Evolutionary conservation across 30 jellyfish, hydroid and myxozoan genomes (phyloP).

Genomic region (Chrysaora quinquecirrha): DNA sequence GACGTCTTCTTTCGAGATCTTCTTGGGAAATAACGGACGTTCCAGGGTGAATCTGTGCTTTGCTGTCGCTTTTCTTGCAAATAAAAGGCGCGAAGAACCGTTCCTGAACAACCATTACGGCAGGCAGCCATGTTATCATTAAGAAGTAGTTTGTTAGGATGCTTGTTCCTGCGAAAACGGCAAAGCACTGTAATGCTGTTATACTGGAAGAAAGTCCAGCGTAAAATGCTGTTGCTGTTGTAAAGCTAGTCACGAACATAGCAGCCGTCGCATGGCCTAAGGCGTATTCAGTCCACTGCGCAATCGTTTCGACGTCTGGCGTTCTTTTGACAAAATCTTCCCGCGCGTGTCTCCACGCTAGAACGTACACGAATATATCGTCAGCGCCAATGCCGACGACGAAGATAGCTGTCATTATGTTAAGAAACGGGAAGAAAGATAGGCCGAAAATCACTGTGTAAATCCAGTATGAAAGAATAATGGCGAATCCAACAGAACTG

Average conservation of each 20-base stretch:
- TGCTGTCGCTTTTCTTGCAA: background rate
- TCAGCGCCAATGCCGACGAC: conserved; percentile 91
- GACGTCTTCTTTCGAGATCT: background rate
- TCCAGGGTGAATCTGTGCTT: conserved; percentile 58
- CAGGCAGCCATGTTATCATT: conserved; percentile 85
- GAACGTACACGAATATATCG: conserved; percentile 74
- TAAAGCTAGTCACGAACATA: conserved; percentile 87
- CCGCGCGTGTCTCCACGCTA: conserved; percentile 83
- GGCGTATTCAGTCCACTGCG: conserved; percentile 76
- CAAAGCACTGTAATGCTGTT: conserved; percentile 79
- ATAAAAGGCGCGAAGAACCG: conserved; percentile 50
- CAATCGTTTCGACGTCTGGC: conserved; percentile 23
- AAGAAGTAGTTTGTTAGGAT: conserved; percentile 73
- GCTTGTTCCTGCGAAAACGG: conserved; percentile 83
- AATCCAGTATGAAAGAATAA: conserved; percentile 62
- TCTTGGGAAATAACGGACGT: conserved; percentile 27
- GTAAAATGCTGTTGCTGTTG: conserved; percentile 91
- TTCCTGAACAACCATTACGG: conserved; percentile 64
- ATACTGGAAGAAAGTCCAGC: conserved; percentile 77
- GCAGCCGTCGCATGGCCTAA: conserved; percentile 79
- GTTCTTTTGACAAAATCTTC: conserved; percentile 7
- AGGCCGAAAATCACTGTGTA: conserved; percentile 67
- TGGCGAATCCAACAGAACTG: conserved; percentile 64
- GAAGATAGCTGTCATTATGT: conserved; percentile 72
- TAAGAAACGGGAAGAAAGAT: conserved; percentile 80